Base-by-base conservation (phyloP, 2,888 invertebrate genomes). In the Phania funesta region DNA sequence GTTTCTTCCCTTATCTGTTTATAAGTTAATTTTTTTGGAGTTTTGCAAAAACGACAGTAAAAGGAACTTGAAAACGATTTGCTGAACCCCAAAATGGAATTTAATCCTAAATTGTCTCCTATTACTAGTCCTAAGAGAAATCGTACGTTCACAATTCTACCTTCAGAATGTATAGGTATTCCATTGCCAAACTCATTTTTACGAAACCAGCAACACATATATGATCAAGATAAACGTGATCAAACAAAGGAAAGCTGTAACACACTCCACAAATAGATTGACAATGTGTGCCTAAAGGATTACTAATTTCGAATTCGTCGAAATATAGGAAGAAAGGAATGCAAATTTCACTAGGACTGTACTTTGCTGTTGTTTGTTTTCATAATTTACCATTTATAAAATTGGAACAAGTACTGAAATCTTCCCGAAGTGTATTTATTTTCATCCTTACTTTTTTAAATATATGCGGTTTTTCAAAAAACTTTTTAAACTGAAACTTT, bases 401-500 rank as follows among this genome's bases (percentile, higher is more conserved):
- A 41, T 41, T 41, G 1, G 13, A 41, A 41, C 13, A 41, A 4
- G 6, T 8, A 16, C 16, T 8, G 13, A 3, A 0, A 44, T 8
- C 1, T 44, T 18, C 18, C 7, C 16, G 44, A 1, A 6, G 8
- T 18, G 8, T 16, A 16, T 44, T 44, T 3, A 44, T 44, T 44
- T 44, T 44, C 4, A 6, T n/a, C 6, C n/a, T 6, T 18, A 16
- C 5, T 8, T 44, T 44, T 8, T 44, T 3, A 16, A 44, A 13
- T 3, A 44, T 16, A 52, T 29, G 16, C 1, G 26, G 2, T 52
- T 52, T 52, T 8, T 52, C 52, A 16, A 52, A 52, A 13, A 11
- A 16, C 16, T 58, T 58, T 58, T 58, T 58, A 22, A 58, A 18
- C 6, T 56, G 18, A 56, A 56, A 35, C 32, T 56, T 18, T 32